A percentile compares a stretch with the other conserved stretches of the same genome.
Conservation (phyloP, 1,140 invertebrate genomes). For the Hydropsyche tenuis region DNA sequence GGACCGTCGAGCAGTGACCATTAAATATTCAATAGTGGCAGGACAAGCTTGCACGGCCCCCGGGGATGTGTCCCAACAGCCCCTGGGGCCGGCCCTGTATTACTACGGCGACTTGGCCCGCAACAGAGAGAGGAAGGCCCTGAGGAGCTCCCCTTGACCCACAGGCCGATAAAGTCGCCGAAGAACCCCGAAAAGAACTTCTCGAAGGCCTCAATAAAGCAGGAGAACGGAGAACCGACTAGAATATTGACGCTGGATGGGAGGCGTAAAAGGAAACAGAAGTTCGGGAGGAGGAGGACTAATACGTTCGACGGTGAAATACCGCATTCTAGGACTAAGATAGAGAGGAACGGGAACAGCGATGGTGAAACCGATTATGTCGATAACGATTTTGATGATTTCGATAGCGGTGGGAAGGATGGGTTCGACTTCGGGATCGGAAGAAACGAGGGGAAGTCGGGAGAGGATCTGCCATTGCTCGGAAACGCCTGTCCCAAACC, state of each 20-base stretch:
- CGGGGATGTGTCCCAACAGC: conserved; percentile 25
- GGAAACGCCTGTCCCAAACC: conserved; percentile 51
- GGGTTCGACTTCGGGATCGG: conserved; percentile 44
- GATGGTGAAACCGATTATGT: conserved; percentile 44
- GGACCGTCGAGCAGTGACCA: conserved; percentile 17
- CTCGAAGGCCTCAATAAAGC: background rate
- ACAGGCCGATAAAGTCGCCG: conserved; percentile 8
- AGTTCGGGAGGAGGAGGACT: conserved; percentile 39
- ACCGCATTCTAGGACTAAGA: conserved; percentile 6
- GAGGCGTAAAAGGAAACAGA: conserved; percentile 41
- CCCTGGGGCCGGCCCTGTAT: conserved; percentile 57
- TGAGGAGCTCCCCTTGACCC: conserved; percentile 24
- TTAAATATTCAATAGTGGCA: conserved; percentile 34
- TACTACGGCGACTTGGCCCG: conserved; percentile 59
- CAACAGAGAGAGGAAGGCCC: conserved; percentile 27
- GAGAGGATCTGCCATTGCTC: conserved; percentile 55
- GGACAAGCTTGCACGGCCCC: conserved; percentile 51
- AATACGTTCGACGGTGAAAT: conserved; percentile 46
- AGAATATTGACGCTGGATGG: conserved; percentile 31
- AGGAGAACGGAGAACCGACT: background rate
- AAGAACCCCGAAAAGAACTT: conserved; percentile 26
- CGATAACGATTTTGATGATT: conserved; percentile 41
- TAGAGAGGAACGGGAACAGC: conserved; percentile 40
- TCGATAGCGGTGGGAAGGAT: conserved; percentile 19
- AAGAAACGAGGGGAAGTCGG: conserved; percentile 50